Percentiles rank a stretch among this genome's conserved stretches.
Evolutionary conservation across 2,113 vertebrate species (phyloP).

Genomic region (Hyperopisus bebe): DNA sequence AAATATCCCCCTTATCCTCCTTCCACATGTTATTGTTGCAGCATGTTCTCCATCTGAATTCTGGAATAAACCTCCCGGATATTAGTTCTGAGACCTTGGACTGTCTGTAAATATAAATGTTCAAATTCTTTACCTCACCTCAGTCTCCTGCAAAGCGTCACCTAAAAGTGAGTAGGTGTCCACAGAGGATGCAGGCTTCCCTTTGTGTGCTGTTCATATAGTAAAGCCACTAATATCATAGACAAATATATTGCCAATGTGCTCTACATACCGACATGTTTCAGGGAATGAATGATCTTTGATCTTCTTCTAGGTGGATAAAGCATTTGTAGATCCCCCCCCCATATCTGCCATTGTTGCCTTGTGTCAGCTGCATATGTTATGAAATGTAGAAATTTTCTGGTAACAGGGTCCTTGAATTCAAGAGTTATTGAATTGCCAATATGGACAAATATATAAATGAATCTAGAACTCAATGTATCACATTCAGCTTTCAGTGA

Average conservation of each 20-base stretch:
- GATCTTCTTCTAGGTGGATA: neutral
- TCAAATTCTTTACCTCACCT: neutral
- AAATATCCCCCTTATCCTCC: neutral
- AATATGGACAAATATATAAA: neutral
- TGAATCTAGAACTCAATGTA: neutral
- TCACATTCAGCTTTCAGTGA: neutral
- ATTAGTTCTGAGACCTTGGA: neutral
- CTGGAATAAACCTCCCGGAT: neutral
- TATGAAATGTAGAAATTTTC: neutral
- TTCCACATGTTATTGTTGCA: neutral
- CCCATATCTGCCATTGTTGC: neutral
- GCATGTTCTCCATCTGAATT: neutral
- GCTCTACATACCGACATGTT: neutral
- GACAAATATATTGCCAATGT: neutral
- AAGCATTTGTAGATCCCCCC: neutral
- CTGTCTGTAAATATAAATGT: neutral
- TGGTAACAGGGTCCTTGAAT: neutral
- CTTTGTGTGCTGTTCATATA: neutral
- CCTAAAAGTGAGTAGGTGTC: neutral
- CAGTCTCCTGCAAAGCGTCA: neutral
- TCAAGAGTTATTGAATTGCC: neutral
- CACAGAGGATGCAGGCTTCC: too few species aligned
- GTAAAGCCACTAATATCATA: neutral
- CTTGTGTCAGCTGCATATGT: neutral
- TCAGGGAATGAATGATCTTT: neutral